A percentile compares a stretch with the other conserved stretches of the same genome.
These are phyloP conservation scores for Vombatus ursinus DNA, from an alignment of 2,113 vertebrate genomes.

Conservation along the genomic window DNA sequence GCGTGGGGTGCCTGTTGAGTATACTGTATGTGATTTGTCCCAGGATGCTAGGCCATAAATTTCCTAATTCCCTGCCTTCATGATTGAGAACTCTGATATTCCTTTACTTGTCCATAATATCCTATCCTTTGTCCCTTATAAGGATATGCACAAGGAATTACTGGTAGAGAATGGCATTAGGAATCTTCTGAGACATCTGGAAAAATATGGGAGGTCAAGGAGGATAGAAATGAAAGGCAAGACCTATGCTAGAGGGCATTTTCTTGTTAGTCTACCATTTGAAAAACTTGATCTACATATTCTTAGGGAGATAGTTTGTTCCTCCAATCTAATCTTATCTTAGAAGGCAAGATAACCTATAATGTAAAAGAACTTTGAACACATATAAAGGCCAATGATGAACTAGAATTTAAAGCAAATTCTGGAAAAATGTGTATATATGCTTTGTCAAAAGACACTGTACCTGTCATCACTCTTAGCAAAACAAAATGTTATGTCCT, in stretches of 20 bases:
- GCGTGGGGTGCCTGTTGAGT: background rate
- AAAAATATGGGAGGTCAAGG: too few species aligned
- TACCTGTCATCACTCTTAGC: background rate
- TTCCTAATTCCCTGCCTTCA: background rate
- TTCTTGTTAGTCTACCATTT: background rate
- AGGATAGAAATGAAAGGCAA: background rate
- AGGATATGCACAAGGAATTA: background rate
- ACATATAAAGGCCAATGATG: background rate
- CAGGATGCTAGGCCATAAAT: background rate
- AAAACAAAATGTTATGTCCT: conserved; percentile 17
- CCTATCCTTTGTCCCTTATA: background rate
- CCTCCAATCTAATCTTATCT: background rate
- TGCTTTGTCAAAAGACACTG: background rate
- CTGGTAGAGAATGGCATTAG: background rate
- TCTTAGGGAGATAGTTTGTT: background rate
- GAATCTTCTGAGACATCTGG: background rate
- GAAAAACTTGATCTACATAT: background rate
- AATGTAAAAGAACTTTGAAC: background rate
- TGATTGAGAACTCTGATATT: background rate
- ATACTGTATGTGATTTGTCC: background rate
- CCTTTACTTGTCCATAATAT: background rate
- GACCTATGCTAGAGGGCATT: background rate
- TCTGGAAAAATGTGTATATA: background rate
- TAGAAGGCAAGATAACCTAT: background rate
- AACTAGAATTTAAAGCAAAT: conserved; percentile 37